phyloP scores from a whole-genome alignment of 2,797 vertebrate species.

The Rhabdomys pumilio region DNA sequence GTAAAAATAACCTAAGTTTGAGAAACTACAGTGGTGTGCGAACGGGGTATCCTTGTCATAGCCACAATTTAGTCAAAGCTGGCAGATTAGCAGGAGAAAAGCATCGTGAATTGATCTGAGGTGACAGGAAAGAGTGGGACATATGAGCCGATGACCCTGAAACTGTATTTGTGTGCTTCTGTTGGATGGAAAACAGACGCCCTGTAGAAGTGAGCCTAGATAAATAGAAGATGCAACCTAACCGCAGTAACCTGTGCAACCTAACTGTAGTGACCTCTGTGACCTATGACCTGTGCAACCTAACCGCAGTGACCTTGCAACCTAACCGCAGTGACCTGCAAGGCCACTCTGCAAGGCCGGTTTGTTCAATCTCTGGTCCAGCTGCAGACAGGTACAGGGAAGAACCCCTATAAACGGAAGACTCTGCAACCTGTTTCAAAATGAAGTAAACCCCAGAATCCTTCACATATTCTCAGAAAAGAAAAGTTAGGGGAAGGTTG shows the following conservation, averaged over 20 bases:
- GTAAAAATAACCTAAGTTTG: not conserved
- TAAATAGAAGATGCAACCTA: not conserved
- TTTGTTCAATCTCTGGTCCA: not conserved
- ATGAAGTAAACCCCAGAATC: not conserved
- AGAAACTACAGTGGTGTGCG: slow-evolving; percentile 2
- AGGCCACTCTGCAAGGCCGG: too few species aligned
- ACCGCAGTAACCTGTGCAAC: not conserved
- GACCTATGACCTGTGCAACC: not conserved
- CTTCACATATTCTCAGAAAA: not conserved
- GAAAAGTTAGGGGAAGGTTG: not conserved
- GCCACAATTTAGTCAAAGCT: not conserved
- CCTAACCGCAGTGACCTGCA: too few species aligned
- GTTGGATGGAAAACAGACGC: not conserved
- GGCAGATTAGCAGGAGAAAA: not conserved
- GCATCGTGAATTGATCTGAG: not conserved
- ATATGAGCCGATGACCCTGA: not conserved
- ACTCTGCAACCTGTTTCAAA: not conserved
- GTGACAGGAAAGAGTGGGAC: not conserved
- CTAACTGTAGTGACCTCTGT: not conserved
- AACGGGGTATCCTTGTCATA: not conserved
- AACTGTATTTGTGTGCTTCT: not conserved
- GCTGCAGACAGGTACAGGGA: too few species aligned
- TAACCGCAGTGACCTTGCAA: too few species aligned
- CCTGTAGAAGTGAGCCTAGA: not conserved
- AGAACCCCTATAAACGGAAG: not conserved